Evolutionary conservation across 1,140 invertebrate genomes (phyloP).

Genomic region (Dendroctonus ponderosae): DNA sequence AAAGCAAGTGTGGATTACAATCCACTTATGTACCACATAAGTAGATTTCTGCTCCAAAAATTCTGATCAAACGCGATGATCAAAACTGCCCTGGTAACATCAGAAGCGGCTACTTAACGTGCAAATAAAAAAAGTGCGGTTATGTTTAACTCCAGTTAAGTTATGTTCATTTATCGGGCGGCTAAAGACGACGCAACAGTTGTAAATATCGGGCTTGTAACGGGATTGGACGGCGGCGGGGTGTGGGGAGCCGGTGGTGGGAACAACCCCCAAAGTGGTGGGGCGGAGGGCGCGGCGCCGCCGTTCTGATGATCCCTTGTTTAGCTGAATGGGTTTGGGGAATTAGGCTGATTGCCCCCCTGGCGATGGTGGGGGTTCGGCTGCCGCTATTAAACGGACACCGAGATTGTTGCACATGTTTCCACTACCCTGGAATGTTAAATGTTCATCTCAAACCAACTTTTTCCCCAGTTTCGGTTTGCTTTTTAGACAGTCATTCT

Average conservation of each 20-base stretch:
- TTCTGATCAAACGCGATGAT: too few relatives aligned
- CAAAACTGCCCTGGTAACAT: too few relatives aligned
- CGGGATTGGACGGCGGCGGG: constrained; percentile 10
- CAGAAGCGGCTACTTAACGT: neutral
- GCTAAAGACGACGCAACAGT: constrained; percentile 19
- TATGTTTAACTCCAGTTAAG: constrained; percentile 21
- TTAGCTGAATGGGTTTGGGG: constrained; percentile 21
- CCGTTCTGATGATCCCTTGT: constrained; percentile 20
- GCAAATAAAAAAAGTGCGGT: constrained; percentile 8
- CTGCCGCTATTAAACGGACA: too few relatives aligned
- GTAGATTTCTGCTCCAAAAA: too few relatives aligned
- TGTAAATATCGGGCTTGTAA: constrained; percentile 15
- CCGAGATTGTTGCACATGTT: too few relatives aligned
- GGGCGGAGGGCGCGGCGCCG: constrained; percentile 10
- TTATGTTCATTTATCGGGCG: constrained; percentile 19
- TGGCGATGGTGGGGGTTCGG: constrained; percentile 1
- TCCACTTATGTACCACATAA: too few relatives aligned
- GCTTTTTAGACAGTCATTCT: too few relatives aligned
- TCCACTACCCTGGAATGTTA: too few relatives aligned
- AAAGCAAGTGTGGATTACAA: too few relatives aligned
- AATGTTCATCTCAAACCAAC: too few relatives aligned
- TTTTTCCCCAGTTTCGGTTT: too few relatives aligned
- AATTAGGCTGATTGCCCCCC: constrained; percentile 22
- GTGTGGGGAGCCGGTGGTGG: neutral
- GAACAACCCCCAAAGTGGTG: neutral